These are phyloP conservation scores for Dromiciops gliroides DNA, from an alignment of 2,113 vertebrate genomes.

Conservation along the genomic window DNA sequence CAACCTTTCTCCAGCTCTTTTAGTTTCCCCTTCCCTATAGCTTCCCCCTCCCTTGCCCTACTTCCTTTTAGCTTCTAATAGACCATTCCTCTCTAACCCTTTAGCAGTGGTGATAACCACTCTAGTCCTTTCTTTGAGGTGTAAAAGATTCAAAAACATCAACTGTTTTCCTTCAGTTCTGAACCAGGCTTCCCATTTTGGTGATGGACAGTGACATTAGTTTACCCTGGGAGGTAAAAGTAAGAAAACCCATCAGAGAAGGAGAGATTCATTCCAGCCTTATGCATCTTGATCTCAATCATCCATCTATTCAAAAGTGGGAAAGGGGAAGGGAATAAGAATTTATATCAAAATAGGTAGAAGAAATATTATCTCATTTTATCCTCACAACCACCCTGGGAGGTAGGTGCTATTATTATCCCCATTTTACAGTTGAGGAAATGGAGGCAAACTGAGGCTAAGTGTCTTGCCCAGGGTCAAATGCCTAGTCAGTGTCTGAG, in stretches of 20 bases:
- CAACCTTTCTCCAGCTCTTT: background rate
- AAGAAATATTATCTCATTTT: background rate
- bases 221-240: background rate
- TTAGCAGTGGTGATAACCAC: background rate
- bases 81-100: background rate
- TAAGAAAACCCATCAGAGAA: background rate
- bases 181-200: background rate
- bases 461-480: background rate
- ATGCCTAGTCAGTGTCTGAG: background rate
- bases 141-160: background rate
- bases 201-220: background rate
- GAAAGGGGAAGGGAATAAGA: background rate
- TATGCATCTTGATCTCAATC: background rate
- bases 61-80: background rate
- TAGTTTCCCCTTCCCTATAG: background rate
- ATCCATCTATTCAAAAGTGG: background rate
- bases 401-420: background rate
- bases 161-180: background rate
- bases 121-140: background rate
- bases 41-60: background rate
- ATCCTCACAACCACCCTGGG: background rate
- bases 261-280: background rate
- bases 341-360: background rate
- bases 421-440: background rate
- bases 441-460: background rate